These are phyloP conservation scores for Sebastes itinus DNA, from an alignment of 2,797 vertebrate genomes.

Conservation along the genomic window DNA sequence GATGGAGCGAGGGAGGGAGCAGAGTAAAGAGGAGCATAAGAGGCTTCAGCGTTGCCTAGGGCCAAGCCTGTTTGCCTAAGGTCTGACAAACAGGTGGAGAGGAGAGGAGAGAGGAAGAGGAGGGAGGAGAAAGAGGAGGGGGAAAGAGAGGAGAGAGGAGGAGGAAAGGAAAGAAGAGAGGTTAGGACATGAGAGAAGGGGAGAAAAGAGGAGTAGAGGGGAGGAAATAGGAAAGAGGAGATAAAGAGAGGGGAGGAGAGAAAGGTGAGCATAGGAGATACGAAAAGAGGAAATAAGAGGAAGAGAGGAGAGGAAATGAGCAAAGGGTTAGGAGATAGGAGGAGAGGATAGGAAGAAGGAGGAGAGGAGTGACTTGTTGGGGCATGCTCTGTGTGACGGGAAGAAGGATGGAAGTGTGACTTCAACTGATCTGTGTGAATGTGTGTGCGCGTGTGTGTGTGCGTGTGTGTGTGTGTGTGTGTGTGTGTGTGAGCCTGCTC, in stretches of 20 bases:
- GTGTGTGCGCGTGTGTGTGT: not conserved
- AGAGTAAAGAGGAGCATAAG: slow-evolving; percentile 44
- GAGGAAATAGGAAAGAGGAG: not conserved
- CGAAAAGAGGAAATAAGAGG: not conserved
- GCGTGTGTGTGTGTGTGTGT: not conserved
- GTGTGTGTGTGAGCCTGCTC: not conserved
- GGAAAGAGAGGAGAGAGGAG: not conserved
- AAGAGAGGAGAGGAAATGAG: not conserved
- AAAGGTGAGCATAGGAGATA: not conserved
- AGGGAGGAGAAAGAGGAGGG: not conserved
- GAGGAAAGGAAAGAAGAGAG: not conserved
- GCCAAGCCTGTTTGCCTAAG: slow-evolving; percentile 62
- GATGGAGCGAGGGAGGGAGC: slow-evolving; percentile 34
- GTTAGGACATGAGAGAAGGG: not conserved
- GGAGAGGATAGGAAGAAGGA: not conserved
- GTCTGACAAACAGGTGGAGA: slow-evolving; percentile 51
- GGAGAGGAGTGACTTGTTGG: slow-evolving; percentile 19
- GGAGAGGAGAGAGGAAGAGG: not conserved
- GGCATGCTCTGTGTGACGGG: slow-evolving; percentile 23
- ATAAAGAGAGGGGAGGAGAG: not conserved
- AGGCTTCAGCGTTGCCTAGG: slow-evolving; percentile 51
- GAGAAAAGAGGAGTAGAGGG: not conserved
- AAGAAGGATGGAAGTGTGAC: slow-evolving; percentile 32
- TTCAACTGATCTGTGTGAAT: not conserved
- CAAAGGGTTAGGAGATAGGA: not conserved